Base-by-base conservation (phyloP, 2,888 invertebrate genomes). In the Agrenia bidenticulata region DNA sequence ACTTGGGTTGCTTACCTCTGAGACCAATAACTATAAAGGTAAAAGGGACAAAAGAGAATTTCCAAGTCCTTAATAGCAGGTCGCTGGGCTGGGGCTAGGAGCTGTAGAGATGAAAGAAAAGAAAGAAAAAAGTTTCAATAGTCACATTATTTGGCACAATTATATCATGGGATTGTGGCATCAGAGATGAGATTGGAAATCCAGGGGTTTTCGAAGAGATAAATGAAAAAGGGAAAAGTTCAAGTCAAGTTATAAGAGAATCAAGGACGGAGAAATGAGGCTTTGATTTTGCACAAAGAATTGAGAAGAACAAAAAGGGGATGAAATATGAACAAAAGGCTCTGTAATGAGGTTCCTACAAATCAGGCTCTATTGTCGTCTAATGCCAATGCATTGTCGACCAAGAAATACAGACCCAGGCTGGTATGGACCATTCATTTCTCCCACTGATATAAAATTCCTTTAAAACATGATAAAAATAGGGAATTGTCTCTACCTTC, bases 321-420 rank as follows among this genome's bases (percentile, higher is more conserved):
- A 64, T 65, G 57, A 61, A 69, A 63, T 61, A 66, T 64, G 76
- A 76, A 74, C 76, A 76, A 76, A 73, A 67, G 68, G 59, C 66
- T 17, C 59, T 66, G 72, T 76, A 76, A 76, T 75, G 76, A 76
- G 74, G 73, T 75, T 73, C 65, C 66, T 70, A 72, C 72, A 72
- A 71, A 76, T 74, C 73, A 73, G 67, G 70, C 66, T 65, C 71
- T 76, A 76, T 76, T 76, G 74, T 76, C 72, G 62, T 69, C 70
- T 74, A 73, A 76, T 76, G 75, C 73, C 69, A 69, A 71, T 56
- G 57, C 69, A 74, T 74, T 74, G 74, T 76, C 56, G 62, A 27
- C n/a, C 54, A n/a, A 24, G 17, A 50, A 45, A 45, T 45, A 15
- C 45, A 45, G 19, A 17, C n/a, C 45, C 45, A 45, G 15, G 45